Conservation (phyloP, 2,797 vertebrate genomes). For the Scolopax rusticola region DNA sequence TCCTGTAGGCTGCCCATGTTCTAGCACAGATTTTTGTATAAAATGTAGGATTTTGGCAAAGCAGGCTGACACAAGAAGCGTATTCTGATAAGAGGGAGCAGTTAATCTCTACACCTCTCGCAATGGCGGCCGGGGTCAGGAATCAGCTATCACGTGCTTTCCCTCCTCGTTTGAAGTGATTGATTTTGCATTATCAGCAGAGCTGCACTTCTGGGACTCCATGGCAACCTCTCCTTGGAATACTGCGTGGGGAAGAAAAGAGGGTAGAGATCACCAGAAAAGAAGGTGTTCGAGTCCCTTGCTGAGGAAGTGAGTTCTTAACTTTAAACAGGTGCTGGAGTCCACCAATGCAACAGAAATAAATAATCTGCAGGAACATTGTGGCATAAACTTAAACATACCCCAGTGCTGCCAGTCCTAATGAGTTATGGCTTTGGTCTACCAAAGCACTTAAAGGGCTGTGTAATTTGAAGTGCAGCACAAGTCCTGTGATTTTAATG, state of each 20-base stretch:
- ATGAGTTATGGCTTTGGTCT: background rate
- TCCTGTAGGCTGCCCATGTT: background rate
- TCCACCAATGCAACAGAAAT: background rate
- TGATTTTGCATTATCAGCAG: background rate
- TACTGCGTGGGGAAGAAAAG: background rate
- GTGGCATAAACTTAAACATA: background rate
- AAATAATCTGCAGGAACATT: background rate
- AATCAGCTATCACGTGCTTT: background rate
- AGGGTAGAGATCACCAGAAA: background rate
- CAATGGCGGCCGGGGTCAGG: background rate
- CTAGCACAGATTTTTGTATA: background rate
- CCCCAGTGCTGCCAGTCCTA: background rate
- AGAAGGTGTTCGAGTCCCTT: background rate
- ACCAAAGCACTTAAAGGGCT: background rate
- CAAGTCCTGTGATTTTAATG: background rate
- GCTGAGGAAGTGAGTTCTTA: background rate
- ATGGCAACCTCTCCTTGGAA: background rate
- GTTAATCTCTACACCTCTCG: background rate
- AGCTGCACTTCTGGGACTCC: background rate
- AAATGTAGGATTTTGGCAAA: background rate
- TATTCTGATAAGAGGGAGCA: background rate
- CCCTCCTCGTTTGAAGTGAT: background rate
- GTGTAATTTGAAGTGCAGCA: background rate
- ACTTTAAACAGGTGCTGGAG: conserved; percentile 36
- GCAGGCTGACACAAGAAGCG: background rate